Conservation (phyloP, 2,113 vertebrate species). For the Rhombomys opimus region DNA sequence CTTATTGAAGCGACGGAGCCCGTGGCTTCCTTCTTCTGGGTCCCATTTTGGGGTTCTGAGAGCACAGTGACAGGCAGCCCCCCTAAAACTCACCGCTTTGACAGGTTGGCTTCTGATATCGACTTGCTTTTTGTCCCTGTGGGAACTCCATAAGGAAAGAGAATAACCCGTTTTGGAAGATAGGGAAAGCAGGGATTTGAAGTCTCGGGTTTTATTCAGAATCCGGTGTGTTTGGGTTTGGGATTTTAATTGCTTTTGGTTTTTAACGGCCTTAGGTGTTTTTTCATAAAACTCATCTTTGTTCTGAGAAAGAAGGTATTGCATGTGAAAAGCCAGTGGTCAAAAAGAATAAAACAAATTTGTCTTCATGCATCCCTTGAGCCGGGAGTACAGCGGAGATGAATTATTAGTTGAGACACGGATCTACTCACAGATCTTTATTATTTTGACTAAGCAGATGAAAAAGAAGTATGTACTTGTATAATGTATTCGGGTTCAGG, state of each 20-base stretch:
- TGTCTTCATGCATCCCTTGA: conserved; percentile 20
- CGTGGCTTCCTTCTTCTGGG: background rate
- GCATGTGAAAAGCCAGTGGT: background rate
- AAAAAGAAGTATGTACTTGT: conserved; percentile 6
- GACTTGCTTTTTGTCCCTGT: background rate
- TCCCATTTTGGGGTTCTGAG: background rate
- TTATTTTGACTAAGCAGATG: background rate
- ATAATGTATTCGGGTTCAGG: background rate
- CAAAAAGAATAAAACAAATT: background rate
- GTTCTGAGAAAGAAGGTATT: background rate
- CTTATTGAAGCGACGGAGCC: background rate
- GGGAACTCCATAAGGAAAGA: background rate
- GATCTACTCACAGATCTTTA: background rate
- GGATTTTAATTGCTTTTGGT: background rate
- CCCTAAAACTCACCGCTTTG: background rate
- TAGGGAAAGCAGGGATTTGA: background rate
- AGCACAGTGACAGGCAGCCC: background rate
- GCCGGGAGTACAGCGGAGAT: background rate
- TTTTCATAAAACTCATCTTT: background rate
- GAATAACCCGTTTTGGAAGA: background rate
- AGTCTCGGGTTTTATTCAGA: background rate
- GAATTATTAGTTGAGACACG: background rate
- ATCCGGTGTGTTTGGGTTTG: background rate
- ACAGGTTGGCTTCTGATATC: background rate
- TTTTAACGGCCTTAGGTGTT: background rate